Evolutionary conservation across 2,888 invertebrate genomes (phyloP), one percentile per base, ranked within the genome.

Genomic region (Drosophila austrosaltans): DNA sequence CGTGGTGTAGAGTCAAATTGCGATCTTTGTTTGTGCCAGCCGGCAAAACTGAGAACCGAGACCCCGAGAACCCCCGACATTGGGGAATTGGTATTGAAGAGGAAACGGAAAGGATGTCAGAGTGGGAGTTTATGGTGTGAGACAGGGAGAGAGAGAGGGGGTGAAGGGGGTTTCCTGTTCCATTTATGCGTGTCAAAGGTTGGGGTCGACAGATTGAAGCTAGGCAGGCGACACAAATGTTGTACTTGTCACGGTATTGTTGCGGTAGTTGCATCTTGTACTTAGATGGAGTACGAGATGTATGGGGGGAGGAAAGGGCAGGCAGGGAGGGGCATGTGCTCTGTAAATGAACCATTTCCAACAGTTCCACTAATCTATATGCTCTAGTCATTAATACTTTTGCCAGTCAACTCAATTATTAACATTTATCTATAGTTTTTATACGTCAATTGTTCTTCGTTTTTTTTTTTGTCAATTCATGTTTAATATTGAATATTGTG

Each of bases 1-100:
- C 90, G 92, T 91, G 91, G 91, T 91, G 91, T 91, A 90, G 91
- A 91, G 90, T 91, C 91, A 90, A 91, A 90, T 91, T 91, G 90
- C 90, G 85, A 91, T 85, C 82, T 90, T 87, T 91, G 90, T 90
- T 82, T 83, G 81, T 78, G 78, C 77, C 75, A 28, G 54, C 28
- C 64, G 60, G 61, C 65, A 75, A 77, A 61, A 40, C 63, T 22
- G 68, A 74, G 71, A 66, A 60, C 72, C 70, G 76, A 69, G 48
- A 59, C 20, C 39, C 57, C 39, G 22, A 30, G 63, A 63, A 61
- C 57, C 72, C 72, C 72, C 64, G 61, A 53, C 72, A 44, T 59
- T 20, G 59, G 42, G 59, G 59, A 39, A 28, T 53, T 48, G 48
- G 48, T 48, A 48, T 48, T 48, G 48, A 22, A 22, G 48, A 22